phyloP scores from a whole-genome alignment of 2,797 vertebrate genomes.

The Todus mexicanus region DNA sequence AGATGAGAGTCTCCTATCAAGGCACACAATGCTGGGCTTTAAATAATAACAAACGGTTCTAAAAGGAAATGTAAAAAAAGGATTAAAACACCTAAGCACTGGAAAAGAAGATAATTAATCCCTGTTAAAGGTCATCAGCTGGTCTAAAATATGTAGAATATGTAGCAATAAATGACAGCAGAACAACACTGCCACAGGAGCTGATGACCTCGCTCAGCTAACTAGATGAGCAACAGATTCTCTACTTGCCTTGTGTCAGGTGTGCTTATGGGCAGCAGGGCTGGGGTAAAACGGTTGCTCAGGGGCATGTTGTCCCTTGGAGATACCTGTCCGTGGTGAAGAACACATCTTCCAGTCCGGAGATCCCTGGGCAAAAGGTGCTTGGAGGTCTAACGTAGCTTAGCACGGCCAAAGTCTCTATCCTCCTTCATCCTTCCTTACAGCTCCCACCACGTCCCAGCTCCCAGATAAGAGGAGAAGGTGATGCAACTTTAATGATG shows the following conservation, averaged over 20 bases:
- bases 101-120: background rate
- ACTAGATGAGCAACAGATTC: accelerated
- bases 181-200: background rate
- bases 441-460: background rate
- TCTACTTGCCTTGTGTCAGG: accelerated
- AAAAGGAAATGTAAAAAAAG: background rate
- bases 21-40: background rate
- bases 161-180: background rate
- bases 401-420: accelerated
- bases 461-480: background rate
- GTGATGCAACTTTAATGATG: background rate
- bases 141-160: background rate
- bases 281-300: no score
- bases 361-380: background rate
- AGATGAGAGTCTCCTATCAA: background rate
- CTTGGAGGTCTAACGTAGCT: no score
- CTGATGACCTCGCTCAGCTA: background rate
- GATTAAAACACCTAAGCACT: background rate
- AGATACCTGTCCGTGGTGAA: accelerated
- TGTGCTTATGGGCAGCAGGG: background rate
- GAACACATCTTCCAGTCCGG: background rate
- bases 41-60: constrained; percentile 1
- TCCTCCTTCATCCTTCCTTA: background rate
- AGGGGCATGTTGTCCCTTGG: background rate
- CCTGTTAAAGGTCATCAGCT: background rate